A percentile compares a stretch with the other conserved stretches of the same genome.
Conservation (phyloP, 1,140 invertebrate genomes). For the Coptotermes formosanus region DNA sequence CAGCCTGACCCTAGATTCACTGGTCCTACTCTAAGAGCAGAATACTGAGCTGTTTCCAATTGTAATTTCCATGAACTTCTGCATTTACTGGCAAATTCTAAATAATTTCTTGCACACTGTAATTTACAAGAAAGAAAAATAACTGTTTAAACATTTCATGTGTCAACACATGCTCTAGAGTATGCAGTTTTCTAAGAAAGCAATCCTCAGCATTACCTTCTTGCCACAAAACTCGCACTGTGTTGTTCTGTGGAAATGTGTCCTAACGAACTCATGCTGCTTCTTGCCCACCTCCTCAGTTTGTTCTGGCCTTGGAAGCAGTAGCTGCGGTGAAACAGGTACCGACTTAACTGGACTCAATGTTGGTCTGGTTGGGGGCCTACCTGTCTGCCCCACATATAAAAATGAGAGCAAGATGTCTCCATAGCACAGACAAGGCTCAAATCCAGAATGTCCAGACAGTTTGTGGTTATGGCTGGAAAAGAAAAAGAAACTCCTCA, state of each 20-base stretch:
- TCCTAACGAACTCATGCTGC: slow-evolving; percentile 75
- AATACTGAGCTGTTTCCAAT: too few relatives aligned
- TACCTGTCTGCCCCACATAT: slow-evolving; percentile 51
- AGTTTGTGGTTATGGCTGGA: slow-evolving; percentile 62
- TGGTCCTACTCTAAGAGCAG: too few relatives aligned
- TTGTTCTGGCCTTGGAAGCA: not conserved
- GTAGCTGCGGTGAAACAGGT: not conserved
- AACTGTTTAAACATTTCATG: too few relatives aligned
- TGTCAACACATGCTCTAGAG: too few relatives aligned
- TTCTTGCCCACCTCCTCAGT: slow-evolving; percentile 31
- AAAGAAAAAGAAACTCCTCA: not conserved
- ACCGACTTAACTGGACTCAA: slow-evolving; percentile 4
- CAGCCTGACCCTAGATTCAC: too few relatives aligned
- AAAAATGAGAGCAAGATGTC: slow-evolving; percentile 83
- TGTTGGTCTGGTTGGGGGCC: not conserved
- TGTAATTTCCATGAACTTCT: too few relatives aligned
- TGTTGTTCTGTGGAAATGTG: slow-evolving; percentile 82
- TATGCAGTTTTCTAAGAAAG: too few relatives aligned
- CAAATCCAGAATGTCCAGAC: slow-evolving; percentile 79
- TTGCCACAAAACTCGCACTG: slow-evolving; percentile 90
- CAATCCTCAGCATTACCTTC: slow-evolving; percentile 59
- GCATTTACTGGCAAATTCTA: too few relatives aligned
- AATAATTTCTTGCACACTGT: too few relatives aligned
- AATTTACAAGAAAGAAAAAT: too few relatives aligned
- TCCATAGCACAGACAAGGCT: slow-evolving; percentile 85